phyloP scores from a whole-genome alignment of 2,113 vertebrate species.

The Crotalus horridus region DNA sequence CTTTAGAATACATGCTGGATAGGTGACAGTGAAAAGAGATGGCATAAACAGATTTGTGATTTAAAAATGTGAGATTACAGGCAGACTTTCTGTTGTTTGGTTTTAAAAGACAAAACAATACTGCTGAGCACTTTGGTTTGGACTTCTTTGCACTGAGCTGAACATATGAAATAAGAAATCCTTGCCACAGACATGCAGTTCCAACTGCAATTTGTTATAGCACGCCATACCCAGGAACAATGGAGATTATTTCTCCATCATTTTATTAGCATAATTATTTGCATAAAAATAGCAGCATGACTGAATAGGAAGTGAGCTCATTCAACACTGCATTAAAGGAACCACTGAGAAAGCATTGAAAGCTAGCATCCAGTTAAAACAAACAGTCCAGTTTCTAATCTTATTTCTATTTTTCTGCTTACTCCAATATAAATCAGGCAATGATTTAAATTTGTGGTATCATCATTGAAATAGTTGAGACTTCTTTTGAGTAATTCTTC shows the following conservation, averaged over 20 bases:
- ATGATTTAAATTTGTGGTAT: not conserved
- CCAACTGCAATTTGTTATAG: constrained; percentile 32
- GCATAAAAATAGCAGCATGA: constrained; percentile 47
- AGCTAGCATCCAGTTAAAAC: constrained; percentile 20
- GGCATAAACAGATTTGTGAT: constrained; percentile 39
- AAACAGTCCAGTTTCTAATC: not conserved
- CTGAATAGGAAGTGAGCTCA: constrained; percentile 36
- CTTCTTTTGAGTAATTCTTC: not conserved
- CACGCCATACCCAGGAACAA: constrained; percentile 16
- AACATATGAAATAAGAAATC: constrained; percentile 18
- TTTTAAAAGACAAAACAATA: not conserved
- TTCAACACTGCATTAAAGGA: not conserved
- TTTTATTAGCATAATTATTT: constrained; percentile 52
- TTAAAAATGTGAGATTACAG: constrained; percentile 10
- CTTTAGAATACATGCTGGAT: constrained; percentile 13
- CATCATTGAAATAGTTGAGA: not conserved
- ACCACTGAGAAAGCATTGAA: constrained; percentile 16
- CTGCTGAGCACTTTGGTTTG: constrained; percentile 7
- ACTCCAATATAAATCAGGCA: not conserved
- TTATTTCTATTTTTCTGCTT: not conserved
- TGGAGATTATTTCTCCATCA: constrained; percentile 35
- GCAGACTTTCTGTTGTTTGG: not conserved
- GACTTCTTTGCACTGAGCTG: not conserved
- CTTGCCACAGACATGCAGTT: not conserved
- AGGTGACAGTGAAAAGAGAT: not conserved